A percentile compares a stretch with the other conserved stretches of the same genome.
Conservation (phyloP, 2,113 vertebrate species). For the Peromyscus leucopus region DNA sequence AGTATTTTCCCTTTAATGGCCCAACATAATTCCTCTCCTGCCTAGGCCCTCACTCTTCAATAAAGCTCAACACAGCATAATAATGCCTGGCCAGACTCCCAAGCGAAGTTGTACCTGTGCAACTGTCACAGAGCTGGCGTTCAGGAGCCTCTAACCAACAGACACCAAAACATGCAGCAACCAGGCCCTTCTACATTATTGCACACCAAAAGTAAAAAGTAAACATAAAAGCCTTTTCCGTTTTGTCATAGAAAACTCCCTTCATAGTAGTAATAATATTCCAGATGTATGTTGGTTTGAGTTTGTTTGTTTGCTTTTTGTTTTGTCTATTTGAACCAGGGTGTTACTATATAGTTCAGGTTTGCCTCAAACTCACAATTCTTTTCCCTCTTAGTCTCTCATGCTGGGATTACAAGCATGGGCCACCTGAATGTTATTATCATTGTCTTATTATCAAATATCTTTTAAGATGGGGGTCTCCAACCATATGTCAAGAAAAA, state of each 20-base stretch:
- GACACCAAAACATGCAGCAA: neutral
- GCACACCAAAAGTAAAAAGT: neutral
- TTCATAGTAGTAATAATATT: neutral
- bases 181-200: neutral
- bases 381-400: neutral
- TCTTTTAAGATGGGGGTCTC: neutral
- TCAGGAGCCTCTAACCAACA: neutral
- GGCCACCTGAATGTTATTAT: neutral
- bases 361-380: neutral
- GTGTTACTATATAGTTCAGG: neutral
- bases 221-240: neutral
- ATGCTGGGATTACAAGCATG: neutral
- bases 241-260: neutral
- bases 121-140: accelerated
- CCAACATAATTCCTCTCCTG: neutral
- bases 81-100: neutral
- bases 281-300: neutral
- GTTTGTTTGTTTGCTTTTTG: neutral
- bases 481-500: neutral
- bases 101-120: neutral
- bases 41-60: neutral
- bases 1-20: neutral
- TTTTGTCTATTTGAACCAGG: neutral
- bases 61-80: neutral
- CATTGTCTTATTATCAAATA: neutral